Conservation (phyloP, 2,888 invertebrate genomes). For the Tinea pellionella region DNA sequence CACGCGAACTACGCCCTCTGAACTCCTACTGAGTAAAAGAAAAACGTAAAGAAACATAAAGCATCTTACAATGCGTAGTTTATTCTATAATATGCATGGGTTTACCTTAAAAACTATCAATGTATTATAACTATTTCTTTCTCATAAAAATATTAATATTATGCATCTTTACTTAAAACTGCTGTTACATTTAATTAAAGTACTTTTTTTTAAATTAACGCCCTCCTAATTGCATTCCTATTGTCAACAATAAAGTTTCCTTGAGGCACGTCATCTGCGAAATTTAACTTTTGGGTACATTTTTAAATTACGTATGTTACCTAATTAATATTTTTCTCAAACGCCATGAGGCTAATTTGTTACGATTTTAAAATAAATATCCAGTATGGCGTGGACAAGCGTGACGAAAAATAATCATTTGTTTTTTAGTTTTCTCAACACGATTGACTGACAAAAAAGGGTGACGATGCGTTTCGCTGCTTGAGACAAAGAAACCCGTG, state of each 20-base stretch:
- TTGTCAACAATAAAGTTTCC: not conserved
- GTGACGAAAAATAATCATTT: slow-evolving; percentile 51
- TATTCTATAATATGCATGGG: not conserved
- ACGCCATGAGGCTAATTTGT: slow-evolving; percentile 36
- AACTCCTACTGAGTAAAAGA: not conserved
- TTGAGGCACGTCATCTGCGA: not conserved
- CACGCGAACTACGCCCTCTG: slow-evolving; percentile 38
- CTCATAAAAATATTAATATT: not conserved
- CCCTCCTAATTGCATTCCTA: not conserved
- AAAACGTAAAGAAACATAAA: not conserved
- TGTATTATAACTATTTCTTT: not conserved
- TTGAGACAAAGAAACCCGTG: slow-evolving; percentile 35
- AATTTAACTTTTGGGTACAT: not conserved
- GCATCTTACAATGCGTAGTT: not conserved
- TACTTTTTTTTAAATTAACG: not conserved
- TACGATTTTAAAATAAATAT: slow-evolving; percentile 46
- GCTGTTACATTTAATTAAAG: not conserved
- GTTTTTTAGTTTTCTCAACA: slow-evolving; percentile 48
- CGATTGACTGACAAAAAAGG: slow-evolving; percentile 44
- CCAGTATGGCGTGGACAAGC: slow-evolving; percentile 44
- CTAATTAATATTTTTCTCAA: not conserved
- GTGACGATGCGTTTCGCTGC: slow-evolving; percentile 37
- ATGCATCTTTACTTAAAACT: not conserved
- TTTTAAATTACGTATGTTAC: too few species aligned
- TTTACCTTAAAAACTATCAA: not conserved